Percentiles rank a stretch among this genome's conserved stretches.
Conservation (phyloP, 23 tunicate genomes). For the Trididemnum miniatum region DNA sequence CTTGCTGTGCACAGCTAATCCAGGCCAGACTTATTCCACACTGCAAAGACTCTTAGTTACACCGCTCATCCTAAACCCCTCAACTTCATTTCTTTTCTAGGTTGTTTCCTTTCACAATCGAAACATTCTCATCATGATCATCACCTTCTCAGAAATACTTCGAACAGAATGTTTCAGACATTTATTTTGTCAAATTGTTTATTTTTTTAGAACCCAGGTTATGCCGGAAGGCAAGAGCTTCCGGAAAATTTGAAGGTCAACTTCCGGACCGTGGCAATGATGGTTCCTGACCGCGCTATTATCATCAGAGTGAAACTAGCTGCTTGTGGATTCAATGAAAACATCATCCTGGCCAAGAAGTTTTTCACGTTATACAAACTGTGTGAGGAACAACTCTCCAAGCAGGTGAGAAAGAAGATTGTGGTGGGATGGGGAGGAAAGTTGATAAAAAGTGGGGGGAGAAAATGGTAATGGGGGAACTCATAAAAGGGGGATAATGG, state of each 20-base stretch:
- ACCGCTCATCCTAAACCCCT: no score
- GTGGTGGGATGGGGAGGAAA: no score
- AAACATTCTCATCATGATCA: no score
- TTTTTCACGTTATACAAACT: conserved; percentile 83
- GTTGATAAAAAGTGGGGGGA: no score
- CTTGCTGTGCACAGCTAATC: no score
- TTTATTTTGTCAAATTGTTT: background rate
- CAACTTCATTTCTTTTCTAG: no score
- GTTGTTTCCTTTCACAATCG: no score
- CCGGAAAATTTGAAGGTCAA: conserved; percentile 85
- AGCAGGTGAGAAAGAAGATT: conserved; percentile 76
- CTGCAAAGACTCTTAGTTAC: no score
- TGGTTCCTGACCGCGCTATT: conserved; percentile 93
- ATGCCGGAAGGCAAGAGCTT: conserved; percentile 85
- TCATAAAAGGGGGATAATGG: no score
- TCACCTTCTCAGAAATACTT: background rate
- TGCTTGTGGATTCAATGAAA: conserved; percentile 78
- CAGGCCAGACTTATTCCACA: no score
- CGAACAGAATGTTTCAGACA: background rate
- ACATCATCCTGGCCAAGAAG: conserved; percentile 71
- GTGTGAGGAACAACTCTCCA: conserved; percentile 89
- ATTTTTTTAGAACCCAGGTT: conserved; percentile 74
- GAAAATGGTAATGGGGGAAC: no score
- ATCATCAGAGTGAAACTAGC: conserved; percentile 90
- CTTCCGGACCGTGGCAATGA: conserved; percentile 92